Base-by-base conservation (phyloP, 2,888 invertebrate species). In the Tenodera sinensis region DNA sequence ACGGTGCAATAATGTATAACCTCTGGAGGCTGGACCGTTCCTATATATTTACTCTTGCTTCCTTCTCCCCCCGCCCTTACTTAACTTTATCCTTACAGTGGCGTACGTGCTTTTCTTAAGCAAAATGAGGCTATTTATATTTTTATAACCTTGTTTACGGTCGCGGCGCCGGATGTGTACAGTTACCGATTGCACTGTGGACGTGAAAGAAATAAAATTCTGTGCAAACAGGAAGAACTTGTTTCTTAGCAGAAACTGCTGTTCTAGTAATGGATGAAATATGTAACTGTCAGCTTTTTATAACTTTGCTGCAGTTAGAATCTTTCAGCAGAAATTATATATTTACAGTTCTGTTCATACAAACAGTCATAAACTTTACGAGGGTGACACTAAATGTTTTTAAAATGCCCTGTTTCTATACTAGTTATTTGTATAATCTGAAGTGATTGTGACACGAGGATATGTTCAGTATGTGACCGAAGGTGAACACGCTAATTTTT, bases 31-130 rank as follows among this genome's bases (percentile, higher is more conserved):
- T 71, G 71, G 71, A 81, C 9, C 28, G 28, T 30, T 15, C 81
- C 86, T 28, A 86, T 81, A 81, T 86, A 86, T 86, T 86, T 86
- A 86, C 86, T 42, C 47, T 86, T 86, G 28, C 71, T 30, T 27
- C 86, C 20, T n/a, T n/a, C n/a, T 28, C 12, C 12, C 71, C 28
- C 7, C 86, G 0, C 20, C 1, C 54, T 71, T 54, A 54, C 54
- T 54, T 54, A 54, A 54, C 54, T 54, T 54, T 54, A 54, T 54
- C 54, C 54, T 71, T 71, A 25, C 54, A 71, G 54, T 71, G 54
- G 54, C 54, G 54, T 71, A 25, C 54, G 54, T 71, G 54, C 25
- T 71, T 71, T 71, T 71, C 54, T 71, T 71, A 71, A 71, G 54
- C 20, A 71, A 71, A 71, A 71, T 71, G 54, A 71, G 25, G 54